phyloP scores from a whole-genome alignment of 2,888 invertebrate species.

The Argyresthia albistria region DNA sequence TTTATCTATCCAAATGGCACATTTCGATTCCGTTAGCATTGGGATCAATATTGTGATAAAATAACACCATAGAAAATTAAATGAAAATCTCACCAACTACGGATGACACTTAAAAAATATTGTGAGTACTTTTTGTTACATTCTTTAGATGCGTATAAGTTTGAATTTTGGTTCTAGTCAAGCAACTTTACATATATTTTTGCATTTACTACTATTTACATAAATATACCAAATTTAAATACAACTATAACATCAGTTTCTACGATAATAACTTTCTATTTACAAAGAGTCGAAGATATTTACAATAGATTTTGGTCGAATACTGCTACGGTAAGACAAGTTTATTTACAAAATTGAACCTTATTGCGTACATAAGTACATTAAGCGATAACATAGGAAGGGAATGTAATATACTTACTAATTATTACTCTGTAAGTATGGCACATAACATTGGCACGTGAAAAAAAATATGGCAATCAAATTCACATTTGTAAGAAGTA shows the following conservation, averaged over 20 bases:
- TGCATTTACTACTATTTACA: slow-evolving; percentile 10
- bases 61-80: too few species aligned
- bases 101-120: too few species aligned
- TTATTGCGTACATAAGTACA: slow-evolving; percentile 9
- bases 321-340: slow-evolving; percentile 34
- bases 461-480: not conserved
- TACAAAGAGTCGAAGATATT: slow-evolving; percentile 16
- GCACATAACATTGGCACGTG: slow-evolving; percentile 24
- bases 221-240: slow-evolving; percentile 5
- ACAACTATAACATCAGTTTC: slow-evolving; percentile 26
- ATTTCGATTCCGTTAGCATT: too few species aligned
- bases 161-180: too few species aligned
- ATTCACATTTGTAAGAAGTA: not conserved
- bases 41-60: too few species aligned
- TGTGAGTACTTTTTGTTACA: too few species aligned
- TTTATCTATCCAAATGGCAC: too few species aligned
- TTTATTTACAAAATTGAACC: slow-evolving; percentile 22
- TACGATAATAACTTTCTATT: slow-evolving; percentile 5
- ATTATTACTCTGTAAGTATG: slow-evolving; percentile 13
- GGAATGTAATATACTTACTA: slow-evolving; percentile 1
- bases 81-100: too few species aligned
- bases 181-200: too few species aligned
- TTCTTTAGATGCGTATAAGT: too few species aligned
- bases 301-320: slow-evolving; percentile 52
- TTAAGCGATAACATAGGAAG: not conserved